Evolutionary conservation across 2,888 invertebrate species (phyloP).

Genomic region (Rhynchonema sp.): DNA sequence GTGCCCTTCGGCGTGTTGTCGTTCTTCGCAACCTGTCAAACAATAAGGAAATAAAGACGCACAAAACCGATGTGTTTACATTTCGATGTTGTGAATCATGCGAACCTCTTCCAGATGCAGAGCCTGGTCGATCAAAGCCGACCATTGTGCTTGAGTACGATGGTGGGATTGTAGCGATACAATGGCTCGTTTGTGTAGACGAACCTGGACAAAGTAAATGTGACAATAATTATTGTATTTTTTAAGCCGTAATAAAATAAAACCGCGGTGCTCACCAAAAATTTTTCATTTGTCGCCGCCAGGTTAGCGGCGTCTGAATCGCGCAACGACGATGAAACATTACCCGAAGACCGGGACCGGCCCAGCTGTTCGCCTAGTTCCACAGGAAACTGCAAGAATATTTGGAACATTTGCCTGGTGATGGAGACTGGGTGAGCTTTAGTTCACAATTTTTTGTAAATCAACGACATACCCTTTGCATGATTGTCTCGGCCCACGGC

Average conservation of each 20-base stretch:
- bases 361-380: conserved; percentile 3
- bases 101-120: conserved; percentile 53
- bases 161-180: conserved; percentile 70
- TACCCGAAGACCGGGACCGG: neutral
- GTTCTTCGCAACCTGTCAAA: neutral
- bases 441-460: neutral
- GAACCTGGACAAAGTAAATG: conserved; percentile 52
- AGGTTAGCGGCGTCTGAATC: conserved; percentile 6
- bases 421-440: neutral
- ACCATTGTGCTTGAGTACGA: conserved; percentile 75
- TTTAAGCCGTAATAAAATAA: conserved; percentile 1
- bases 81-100: neutral
- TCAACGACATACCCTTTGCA: neutral
- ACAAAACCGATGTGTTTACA: neutral
- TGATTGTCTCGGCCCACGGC: neutral
- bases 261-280: conserved; percentile 3
- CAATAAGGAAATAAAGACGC: neutral
- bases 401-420: too few relatives aligned
- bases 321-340: neutral
- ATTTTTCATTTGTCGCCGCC: conserved; percentile 1
- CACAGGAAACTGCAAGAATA: conserved; percentile 14
- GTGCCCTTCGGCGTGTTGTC: neutral
- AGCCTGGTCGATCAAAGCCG: conserved; percentile 51
- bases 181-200: conserved; percentile 75
- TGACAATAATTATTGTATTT: neutral